Evolutionary conservation across 92 coral and sea anemone genomes (phyloP).

Genomic region (Blastomussa wellsi): DNA sequence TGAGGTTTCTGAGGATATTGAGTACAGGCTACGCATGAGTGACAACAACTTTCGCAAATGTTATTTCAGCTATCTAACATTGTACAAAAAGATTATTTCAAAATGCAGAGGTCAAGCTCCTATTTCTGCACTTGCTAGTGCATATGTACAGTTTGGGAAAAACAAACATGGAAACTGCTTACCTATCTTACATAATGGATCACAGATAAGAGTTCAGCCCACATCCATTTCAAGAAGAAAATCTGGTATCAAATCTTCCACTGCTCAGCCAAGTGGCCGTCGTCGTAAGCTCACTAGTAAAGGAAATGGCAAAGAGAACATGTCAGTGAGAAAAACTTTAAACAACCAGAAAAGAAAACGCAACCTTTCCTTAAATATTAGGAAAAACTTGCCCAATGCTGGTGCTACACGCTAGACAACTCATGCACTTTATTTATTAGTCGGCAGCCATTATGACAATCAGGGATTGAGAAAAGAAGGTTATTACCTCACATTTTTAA

Average conservation of each 20-base stretch:
- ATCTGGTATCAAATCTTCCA: conserved; percentile 57
- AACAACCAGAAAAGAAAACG: conserved; percentile 48
- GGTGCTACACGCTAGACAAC: conserved; percentile 33
- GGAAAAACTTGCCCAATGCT: conserved; percentile 51
- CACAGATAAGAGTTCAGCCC: conserved; percentile 61
- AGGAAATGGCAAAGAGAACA: neutral
- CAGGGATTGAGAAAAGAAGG: no score
- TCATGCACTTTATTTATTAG: no score
- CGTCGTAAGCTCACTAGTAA: neutral
- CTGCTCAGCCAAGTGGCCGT: conserved; percentile 57
- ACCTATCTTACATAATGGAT: conserved; percentile 59
- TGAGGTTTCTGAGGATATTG: conserved; percentile 56
- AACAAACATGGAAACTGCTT: conserved; percentile 42
- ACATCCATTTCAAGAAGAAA: conserved; percentile 63
- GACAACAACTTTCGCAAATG: conserved; percentile 51
- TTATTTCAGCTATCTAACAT: conserved; percentile 52
- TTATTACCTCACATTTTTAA: no score
- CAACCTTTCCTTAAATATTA: conserved; percentile 48
- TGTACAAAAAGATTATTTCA: conserved; percentile 43
- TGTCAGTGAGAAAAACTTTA: conserved; percentile 46
- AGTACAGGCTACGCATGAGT: conserved; percentile 55
- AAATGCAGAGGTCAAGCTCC: conserved; percentile 70
- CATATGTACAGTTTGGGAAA: conserved; percentile 54
- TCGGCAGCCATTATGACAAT: no score
- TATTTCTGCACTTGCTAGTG: conserved; percentile 58